Percentiles rank a stretch among this genome's conserved stretches.
Conservation (phyloP, 1,140 invertebrate species). For the Drosophila sturtevanti region DNA sequence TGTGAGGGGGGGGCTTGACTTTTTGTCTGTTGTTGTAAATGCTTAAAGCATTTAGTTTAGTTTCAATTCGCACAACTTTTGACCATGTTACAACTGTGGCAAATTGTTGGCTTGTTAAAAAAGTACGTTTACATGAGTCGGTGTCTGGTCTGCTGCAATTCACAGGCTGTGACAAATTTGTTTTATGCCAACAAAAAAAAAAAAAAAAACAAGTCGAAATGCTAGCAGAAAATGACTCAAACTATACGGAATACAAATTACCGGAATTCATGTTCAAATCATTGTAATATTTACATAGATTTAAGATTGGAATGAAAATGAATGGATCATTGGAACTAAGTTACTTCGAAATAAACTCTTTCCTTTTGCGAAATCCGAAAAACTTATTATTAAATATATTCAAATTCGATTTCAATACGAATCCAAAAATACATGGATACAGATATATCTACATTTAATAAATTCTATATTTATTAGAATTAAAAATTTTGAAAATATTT, state of each 20-base stretch:
- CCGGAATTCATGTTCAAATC: neutral
- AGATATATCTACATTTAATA: too few species aligned
- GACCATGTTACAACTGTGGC: neutral
- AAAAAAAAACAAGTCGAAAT: neutral
- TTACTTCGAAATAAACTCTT: too few species aligned
- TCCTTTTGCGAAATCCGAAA: too few species aligned
- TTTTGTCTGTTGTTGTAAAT: constrained; percentile 7
- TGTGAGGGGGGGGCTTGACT: neutral
- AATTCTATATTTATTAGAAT: too few species aligned
- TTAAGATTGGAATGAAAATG: neutral
- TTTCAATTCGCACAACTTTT: constrained; percentile 1
- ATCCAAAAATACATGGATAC: too few species aligned
- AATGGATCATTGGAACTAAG: neutral
- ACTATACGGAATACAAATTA: neutral
- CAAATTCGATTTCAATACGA: too few species aligned
- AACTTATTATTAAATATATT: too few species aligned
- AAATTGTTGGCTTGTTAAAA: constrained; percentile 1
- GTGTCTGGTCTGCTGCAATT: neutral
- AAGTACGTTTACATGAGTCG: neutral
- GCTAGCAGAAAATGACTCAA: neutral
- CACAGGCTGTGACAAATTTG: neutral
- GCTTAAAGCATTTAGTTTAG: constrained; percentile 2
- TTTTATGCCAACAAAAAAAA: too few species aligned
- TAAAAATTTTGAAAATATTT: too few species aligned
- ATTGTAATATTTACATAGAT: neutral